Conservation (phyloP, 2,113 vertebrate species). For the Amia ocellicauda region DNA sequence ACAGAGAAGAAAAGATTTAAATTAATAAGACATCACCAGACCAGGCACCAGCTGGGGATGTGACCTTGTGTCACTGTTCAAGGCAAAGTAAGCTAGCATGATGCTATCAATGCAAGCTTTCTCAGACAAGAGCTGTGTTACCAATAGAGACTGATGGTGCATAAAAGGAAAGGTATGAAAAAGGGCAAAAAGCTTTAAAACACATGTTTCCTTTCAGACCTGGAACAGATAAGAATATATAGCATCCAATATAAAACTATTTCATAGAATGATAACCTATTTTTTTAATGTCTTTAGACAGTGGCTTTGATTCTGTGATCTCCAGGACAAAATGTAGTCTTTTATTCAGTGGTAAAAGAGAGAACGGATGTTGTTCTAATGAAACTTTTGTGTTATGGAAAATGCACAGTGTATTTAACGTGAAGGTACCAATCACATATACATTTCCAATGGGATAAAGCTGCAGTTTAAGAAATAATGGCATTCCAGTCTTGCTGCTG, state of each 20-base stretch:
- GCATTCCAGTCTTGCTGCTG: no score
- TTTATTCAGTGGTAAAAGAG: background rate
- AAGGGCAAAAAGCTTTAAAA: background rate
- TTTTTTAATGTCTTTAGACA: background rate
- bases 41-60: background rate
- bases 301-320: background rate
- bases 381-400: background rate
- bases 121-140: background rate
- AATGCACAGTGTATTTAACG: no score
- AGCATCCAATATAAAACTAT: background rate
- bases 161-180: background rate
- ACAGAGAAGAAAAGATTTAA: background rate
- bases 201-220: background rate
- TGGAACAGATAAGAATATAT: background rate
- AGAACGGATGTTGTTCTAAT: background rate
- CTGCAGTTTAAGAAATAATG: no score
- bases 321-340: background rate
- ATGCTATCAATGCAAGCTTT: background rate
- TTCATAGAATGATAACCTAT: background rate
- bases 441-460: no score
- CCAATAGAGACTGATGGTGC: background rate
- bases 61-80: background rate
- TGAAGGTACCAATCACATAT: no score
- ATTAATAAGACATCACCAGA: background rate
- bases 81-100: background rate